Base-by-base conservation (phyloP, 2,113 vertebrate species). In the Galbula dea region DNA sequence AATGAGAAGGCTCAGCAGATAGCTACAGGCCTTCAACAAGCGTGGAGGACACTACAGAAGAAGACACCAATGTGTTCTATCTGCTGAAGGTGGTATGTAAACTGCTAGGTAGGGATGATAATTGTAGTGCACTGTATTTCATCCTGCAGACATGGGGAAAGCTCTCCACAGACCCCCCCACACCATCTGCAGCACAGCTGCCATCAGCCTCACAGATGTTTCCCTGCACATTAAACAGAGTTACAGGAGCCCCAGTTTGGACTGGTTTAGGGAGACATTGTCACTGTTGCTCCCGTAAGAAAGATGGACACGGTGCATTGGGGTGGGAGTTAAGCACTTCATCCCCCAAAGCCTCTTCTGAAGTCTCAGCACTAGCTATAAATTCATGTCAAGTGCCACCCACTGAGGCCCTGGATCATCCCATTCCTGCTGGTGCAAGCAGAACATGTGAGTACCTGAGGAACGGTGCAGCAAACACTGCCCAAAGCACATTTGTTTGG, bases 291-390 rank as follows among this genome's bases (percentile, higher is more conserved):
- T 46, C 32, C 63, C 5, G 0, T 1, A 23, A 18, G 14, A 79
- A 37, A 4, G 0, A 20, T 9, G 9, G n/a, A 6, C 4, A 3
- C 0, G 1, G 34, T 30, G 51, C 32, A 26, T 8, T 5, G 17
- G 32, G 46, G 67, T 72, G 52, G 26, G 24, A 76, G 39, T 6
- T 26, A 12, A 41, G 32, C 12, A 14, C 23, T 58, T 45, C 27
- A 12, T 23, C 19, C n/a, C 24, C 22, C 46, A 32, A 22, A 91
- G 49, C 11, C 3, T 1, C 39, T 59, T 54, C 29, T 49, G 63
- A n/a, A 57, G 49, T 27, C 39, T 27, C 72, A 24, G 15, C 15
- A 7, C 27, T 19, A 30, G 34, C 51, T 45, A 10, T 5, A n/a
- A 66, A 32, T 41, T 12, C 17, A 17, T 9, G 2, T 1, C 52